A percentile compares a stretch with the other conserved stretches of the same genome.
These are phyloP conservation scores for Aphelinus certus DNA, from an alignment of 1,140 invertebrate species.

Conservation along the genomic window DNA sequence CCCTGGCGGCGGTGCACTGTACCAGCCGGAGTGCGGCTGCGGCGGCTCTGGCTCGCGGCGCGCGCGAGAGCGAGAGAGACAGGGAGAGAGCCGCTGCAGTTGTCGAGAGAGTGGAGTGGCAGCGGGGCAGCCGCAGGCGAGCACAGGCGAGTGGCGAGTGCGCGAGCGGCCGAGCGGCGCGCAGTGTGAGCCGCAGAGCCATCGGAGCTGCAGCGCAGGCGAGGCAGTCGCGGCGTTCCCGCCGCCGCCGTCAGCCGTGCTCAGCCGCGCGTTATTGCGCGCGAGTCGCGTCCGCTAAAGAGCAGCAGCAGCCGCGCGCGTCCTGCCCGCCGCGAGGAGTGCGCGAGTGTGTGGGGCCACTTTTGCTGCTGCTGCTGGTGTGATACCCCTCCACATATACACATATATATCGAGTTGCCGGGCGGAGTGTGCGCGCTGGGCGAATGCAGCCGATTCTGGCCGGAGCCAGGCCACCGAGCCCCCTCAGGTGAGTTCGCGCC, in stretches of 20 bases:
- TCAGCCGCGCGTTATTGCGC: slow-evolving; percentile 23
- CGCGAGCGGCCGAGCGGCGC: background rate
- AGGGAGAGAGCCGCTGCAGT: too few species aligned
- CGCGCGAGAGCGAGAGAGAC: background rate
- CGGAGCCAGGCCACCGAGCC: too few species aligned
- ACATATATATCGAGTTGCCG: too few species aligned
- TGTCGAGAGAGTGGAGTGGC: background rate
- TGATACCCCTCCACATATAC: too few species aligned
- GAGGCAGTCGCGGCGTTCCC: slow-evolving; percentile 37
- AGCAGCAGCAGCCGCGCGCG: too few species aligned
- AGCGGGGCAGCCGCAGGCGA: background rate
- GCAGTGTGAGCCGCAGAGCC: background rate
- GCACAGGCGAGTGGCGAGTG: background rate
- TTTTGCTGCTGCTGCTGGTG: too few species aligned
- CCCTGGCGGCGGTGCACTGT: slow-evolving; percentile 33
- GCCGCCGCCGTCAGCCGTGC: slow-evolving; percentile 33
- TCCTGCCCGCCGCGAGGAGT: too few species aligned
- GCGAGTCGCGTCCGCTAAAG: slow-evolving; percentile 20
- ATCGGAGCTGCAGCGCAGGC: slow-evolving; percentile 20
- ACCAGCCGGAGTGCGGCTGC: background rate
- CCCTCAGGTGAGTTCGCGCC: too few species aligned
- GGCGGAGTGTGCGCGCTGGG: too few species aligned
- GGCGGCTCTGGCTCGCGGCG: slow-evolving; percentile 3
- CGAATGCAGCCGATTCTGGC: too few species aligned
- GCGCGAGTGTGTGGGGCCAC: too few species aligned